phyloP scores from a whole-genome alignment of 2,113 vertebrate species.

The Gadus macrocephalus region DNA sequence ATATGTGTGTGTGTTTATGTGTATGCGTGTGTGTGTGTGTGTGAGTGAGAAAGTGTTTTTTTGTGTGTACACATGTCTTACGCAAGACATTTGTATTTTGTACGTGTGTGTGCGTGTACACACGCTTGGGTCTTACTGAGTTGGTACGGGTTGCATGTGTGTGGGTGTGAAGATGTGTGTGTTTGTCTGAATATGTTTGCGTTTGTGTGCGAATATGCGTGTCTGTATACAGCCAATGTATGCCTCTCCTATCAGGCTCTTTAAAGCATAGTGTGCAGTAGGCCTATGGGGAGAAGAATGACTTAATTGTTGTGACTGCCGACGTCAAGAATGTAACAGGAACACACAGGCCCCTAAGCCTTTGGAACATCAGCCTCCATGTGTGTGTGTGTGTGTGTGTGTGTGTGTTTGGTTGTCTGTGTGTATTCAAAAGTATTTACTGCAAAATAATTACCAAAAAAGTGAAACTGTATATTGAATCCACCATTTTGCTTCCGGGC shows the following conservation, averaged over 20 bases:
- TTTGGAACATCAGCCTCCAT: not conserved
- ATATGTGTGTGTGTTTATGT: not conserved
- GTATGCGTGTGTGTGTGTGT: not conserved
- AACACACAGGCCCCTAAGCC: constrained; percentile 43
- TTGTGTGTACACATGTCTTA: too few species aligned
- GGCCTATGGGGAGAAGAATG: constrained; percentile 43
- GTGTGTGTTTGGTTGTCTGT: not conserved
- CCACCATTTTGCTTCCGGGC: too few species aligned
- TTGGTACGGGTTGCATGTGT: not conserved
- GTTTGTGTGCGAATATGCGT: not conserved
- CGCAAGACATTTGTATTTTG: too few species aligned
- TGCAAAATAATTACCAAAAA: not conserved
- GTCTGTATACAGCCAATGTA: not conserved
- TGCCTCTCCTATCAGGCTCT: constrained; percentile 3
- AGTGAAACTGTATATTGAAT: too few species aligned
- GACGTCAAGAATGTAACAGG: constrained; percentile 45
- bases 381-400: too few species aligned
- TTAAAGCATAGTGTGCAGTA: constrained; percentile 17
- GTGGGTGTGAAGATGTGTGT: not conserved
- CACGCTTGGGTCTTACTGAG: too few species aligned
- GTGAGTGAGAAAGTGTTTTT: not conserved
- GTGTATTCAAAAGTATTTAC: constrained; percentile 23
- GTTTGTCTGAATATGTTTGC: not conserved
- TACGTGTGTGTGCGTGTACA: too few species aligned
- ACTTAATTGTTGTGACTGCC: constrained; percentile 63